phyloP scores from a whole-genome alignment of 2,113 vertebrate species.

The Etia nguti region DNA sequence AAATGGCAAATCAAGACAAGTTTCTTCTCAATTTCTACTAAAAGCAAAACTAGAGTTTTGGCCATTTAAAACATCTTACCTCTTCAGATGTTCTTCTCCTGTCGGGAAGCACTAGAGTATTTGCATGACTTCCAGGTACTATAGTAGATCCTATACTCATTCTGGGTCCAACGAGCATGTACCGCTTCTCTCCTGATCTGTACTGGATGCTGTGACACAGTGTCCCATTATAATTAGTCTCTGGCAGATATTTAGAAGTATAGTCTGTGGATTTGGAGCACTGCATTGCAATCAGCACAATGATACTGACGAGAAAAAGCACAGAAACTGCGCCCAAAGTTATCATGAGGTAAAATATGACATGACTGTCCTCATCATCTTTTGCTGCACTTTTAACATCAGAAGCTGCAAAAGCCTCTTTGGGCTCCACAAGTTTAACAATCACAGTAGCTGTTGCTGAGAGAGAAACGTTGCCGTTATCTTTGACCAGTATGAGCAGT shows the following conservation, averaged over 20 bases:
- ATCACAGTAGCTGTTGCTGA: too few relatives aligned
- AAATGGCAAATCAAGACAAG: accelerated
- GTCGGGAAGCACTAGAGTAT: slow-evolving; percentile 53
- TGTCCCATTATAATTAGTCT: neutral
- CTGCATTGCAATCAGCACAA: slow-evolving; percentile 55
- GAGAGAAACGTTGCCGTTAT: too few relatives aligned
- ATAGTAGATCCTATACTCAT: slow-evolving; percentile 61
- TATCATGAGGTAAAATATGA: slow-evolving; percentile 57
- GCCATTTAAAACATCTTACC: slow-evolving; percentile 18
- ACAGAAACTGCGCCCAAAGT: slow-evolving; percentile 53
- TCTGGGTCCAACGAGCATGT: slow-evolving; percentile 65
- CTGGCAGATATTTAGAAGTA: neutral
- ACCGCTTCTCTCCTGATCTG: slow-evolving; percentile 61
- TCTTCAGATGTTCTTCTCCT: slow-evolving; percentile 7
- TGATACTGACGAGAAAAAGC: slow-evolving; percentile 53
- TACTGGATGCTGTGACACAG: slow-evolving; percentile 63
- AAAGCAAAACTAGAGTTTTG: neutral
- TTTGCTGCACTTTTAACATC: neutral
- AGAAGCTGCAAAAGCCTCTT: neutral
- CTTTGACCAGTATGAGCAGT: too few relatives aligned
- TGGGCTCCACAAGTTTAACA: neutral
- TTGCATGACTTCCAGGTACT: slow-evolving; percentile 47
- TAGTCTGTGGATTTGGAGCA: neutral
- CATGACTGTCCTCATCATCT: slow-evolving; percentile 3
- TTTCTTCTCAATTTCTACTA: neutral